phyloP scores from a whole-genome alignment of 1,140 invertebrate species.

The Caenorhabditis brenneri region DNA sequence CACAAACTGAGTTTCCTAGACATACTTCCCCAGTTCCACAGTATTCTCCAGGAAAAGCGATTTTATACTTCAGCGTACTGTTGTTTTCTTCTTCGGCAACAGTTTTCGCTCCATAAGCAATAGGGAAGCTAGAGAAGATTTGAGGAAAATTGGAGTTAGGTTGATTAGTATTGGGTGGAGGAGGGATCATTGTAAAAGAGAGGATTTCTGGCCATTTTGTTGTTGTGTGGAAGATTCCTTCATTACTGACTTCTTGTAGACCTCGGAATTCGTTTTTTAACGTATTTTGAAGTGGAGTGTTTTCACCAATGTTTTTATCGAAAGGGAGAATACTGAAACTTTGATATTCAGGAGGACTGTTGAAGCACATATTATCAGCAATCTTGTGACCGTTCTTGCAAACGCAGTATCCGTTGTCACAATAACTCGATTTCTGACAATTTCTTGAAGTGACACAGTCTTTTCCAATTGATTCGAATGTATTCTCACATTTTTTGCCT shows the following conservation, averaged over 20 bases:
- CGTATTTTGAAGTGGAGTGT: background rate
- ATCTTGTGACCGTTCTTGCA: constrained; percentile 61
- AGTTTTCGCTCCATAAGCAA: constrained; percentile 19
- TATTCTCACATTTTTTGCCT: constrained; percentile 51
- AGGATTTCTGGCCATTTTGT: constrained; percentile 5
- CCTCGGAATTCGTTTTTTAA: constrained; percentile 10
- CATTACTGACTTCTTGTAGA: background rate
- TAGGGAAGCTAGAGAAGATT: constrained; percentile 16
- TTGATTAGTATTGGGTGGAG: background rate
- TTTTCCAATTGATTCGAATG: constrained; percentile 48
- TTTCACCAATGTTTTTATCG: constrained; percentile 3
- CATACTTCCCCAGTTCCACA: constrained; percentile 56
- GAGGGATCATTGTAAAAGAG: constrained; percentile 20
- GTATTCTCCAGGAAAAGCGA: constrained; percentile 58
- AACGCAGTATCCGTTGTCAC: constrained; percentile 69
- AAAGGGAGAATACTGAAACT: constrained; percentile 31
- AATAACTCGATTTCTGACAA: constrained; percentile 65
- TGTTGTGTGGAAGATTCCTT: background rate
- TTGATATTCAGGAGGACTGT: constrained; percentile 5
- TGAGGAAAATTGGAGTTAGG: constrained; percentile 18
- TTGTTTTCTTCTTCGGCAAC: constrained; percentile 19
- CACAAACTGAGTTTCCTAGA: constrained; percentile 63
- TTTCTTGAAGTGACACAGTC: constrained; percentile 58
- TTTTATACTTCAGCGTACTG: constrained; percentile 34
- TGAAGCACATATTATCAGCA: constrained; percentile 58